These are phyloP conservation scores for Esox niger DNA, from an alignment of 2,113 vertebrate genomes.

Conservation along the genomic window DNA sequence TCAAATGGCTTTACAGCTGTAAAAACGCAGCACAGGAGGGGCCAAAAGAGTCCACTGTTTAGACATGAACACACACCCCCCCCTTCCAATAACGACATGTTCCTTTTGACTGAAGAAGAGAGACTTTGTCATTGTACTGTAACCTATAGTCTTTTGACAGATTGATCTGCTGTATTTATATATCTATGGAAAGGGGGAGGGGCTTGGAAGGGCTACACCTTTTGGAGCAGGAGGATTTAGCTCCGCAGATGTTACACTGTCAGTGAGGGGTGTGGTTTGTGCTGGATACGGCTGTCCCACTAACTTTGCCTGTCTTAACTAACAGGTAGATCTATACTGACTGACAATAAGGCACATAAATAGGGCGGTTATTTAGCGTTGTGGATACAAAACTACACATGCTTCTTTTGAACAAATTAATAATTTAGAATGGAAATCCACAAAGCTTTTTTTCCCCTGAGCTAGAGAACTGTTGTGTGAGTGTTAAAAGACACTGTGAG, in stretches of 20 bases:
- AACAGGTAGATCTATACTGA: slow-evolving; percentile 25
- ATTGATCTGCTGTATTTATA: slow-evolving; percentile 67
- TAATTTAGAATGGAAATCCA: slow-evolving; percentile 65
- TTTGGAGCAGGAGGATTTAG: slow-evolving; percentile 26
- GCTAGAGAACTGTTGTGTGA: slow-evolving; percentile 58
- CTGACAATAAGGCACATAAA: slow-evolving; percentile 49
- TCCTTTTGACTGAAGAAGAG: slow-evolving; percentile 18
- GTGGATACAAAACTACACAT: slow-evolving; percentile 28
- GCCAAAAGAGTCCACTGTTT: slow-evolving; percentile 85
- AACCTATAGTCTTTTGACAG: slow-evolving; percentile 23
- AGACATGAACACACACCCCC: slow-evolving; percentile 35
- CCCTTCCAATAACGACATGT: slow-evolving; percentile 26
- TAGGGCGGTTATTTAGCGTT: slow-evolving; percentile 29
- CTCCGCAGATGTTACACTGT: slow-evolving; percentile 12
- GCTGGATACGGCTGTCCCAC: slow-evolving; percentile 21
- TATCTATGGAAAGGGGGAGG: slow-evolving; percentile 42
- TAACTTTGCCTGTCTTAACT: slow-evolving; percentile 6
- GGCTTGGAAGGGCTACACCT: slow-evolving; percentile 2
- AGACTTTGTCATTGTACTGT: slow-evolving; percentile 16
- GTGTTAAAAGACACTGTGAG: slow-evolving; percentile 69
- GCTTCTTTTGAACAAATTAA: slow-evolving; percentile 32
- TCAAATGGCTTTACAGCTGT: slow-evolving; percentile 93
- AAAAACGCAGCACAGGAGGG: slow-evolving; percentile 78
- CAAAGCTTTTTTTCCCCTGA: slow-evolving; percentile 59
- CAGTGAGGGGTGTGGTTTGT: slow-evolving; percentile 26